These are phyloP conservation scores for Molossus molossus DNA, from an alignment of 2,797 vertebrate species.

Conservation along the genomic window DNA sequence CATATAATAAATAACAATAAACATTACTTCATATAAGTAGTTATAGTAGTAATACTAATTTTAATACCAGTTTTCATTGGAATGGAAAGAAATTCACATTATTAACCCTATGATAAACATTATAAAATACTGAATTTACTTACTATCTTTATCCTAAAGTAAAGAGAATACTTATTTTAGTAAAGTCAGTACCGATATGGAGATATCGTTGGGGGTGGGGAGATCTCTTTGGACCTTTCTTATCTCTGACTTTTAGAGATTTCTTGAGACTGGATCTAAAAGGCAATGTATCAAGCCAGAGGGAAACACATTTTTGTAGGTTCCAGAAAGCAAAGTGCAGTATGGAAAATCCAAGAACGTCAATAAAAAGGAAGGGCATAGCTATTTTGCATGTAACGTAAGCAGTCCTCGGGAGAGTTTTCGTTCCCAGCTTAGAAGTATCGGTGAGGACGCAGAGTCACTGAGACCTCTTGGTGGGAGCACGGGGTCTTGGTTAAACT, in stretches of 20 bases:
- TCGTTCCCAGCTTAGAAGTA: neutral
- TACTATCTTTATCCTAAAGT: neutral
- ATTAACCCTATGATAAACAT: neutral
- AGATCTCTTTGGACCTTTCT: neutral
- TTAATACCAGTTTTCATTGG: neutral
- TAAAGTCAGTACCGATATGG: neutral
- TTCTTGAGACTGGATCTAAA: neutral
- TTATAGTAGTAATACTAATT: neutral
- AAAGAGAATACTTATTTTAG: neutral
- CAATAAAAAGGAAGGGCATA: neutral
- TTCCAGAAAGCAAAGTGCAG: neutral
- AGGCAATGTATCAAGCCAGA: neutral
- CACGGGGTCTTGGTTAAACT: too few species aligned
- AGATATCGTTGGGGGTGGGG: neutral
- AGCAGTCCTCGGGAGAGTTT: neutral
- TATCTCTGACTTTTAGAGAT: neutral
- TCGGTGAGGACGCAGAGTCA: neutral
- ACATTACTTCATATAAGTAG: neutral
- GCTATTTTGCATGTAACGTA: neutral
- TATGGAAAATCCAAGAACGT: neutral
- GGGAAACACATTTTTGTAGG: neutral
- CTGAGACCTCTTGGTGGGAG: neutral
- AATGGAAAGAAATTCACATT: neutral
- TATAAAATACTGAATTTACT: neutral
- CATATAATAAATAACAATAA: neutral